A percentile compares a stretch with the other conserved stretches of the same genome.
These are phyloP conservation scores for Agonopterix subpropinquella DNA, from an alignment of 2,888 invertebrate genomes.

Conservation along the genomic window DNA sequence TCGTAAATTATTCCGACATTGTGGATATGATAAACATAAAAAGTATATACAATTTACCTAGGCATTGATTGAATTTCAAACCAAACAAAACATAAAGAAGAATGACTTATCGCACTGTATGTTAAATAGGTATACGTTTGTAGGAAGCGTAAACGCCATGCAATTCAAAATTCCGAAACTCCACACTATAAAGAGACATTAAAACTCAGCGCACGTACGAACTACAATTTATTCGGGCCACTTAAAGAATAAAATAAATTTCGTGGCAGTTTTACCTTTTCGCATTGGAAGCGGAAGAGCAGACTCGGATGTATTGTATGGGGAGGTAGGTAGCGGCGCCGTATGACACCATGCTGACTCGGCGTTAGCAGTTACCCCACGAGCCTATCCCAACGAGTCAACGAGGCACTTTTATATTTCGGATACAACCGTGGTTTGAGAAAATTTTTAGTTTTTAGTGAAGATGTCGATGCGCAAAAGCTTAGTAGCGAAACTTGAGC, in stretches of 20 bases:
- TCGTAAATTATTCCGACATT: no score
- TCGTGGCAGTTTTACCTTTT: conserved; percentile 54
- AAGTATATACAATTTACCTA: no score
- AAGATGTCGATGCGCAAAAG: neutral
- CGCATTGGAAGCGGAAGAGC: conserved; percentile 48
- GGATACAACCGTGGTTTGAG: neutral
- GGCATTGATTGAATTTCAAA: no score
- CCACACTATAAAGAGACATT: conserved; percentile 32
- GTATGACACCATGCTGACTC: conserved; percentile 54
- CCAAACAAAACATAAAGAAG: no score
- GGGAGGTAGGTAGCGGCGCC: conserved; percentile 24
- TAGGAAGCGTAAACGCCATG: neutral
- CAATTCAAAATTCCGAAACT: conserved; percentile 3
- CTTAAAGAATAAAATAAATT: conserved; percentile 57
- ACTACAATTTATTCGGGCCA: conserved; percentile 59
- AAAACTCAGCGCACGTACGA: conserved; percentile 51
- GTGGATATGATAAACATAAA: no score
- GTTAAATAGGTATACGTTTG: neutral
- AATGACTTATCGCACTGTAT: no score
- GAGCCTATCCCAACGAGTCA: conserved; percentile 31
- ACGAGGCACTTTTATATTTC: conserved; percentile 27
- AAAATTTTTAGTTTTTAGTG: neutral
- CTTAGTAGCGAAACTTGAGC: no score
- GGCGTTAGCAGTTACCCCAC: conserved; percentile 27
- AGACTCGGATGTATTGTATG: conserved; percentile 41